Evolutionary conservation across 1,140 invertebrate species (phyloP), one percentile per base, ranked within the genome.

Genomic region (Calephelis virginiensis): DNA sequence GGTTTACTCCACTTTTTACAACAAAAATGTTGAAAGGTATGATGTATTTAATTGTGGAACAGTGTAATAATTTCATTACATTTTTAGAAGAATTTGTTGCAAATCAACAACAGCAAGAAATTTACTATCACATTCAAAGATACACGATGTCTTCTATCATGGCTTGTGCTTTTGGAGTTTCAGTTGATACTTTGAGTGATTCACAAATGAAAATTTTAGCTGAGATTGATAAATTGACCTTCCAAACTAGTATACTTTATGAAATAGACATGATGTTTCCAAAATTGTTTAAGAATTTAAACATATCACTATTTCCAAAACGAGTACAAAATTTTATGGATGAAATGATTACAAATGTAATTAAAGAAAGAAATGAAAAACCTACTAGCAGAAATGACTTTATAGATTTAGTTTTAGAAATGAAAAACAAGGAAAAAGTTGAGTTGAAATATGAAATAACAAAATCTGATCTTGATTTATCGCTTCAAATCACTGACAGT

Each of bases 91-190:
- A 11, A 53, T 28, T 4, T 17, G 40, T 45, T 11, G 7, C 68
- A 14, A 70, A 78, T 17, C 64, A 73, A 37, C 61, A 67, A 8
- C 71, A 79, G 53, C 74, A 89, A 17, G 84, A 92, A 48, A 71
- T 92, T 8, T 83, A 88, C 67, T 80, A 83, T 53, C 49, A 93
- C 3, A 64, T 85, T 1, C 71, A 86, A 11, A 86, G 81, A 47
- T 92, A 89, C 46, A 77, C 90, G 0, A 73, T 92, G 14, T 82
- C 90, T 1, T 87, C 90, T 0, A 93, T 94, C 10, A 87, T 90
- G 10, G 89, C 88, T 6, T 93, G 92, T 71, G 93, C 93, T 10
- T 94, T 94, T 71, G 93, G 93, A 12, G 64, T 94, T 38, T 92
- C 93, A 69, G 63, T 48, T 9, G 45, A 59, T 43, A 46, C 38